Evolutionary conservation across 2,888 invertebrate species (phyloP), one percentile per base, ranked within the genome.

Genomic region (Belgica antarctica): DNA sequence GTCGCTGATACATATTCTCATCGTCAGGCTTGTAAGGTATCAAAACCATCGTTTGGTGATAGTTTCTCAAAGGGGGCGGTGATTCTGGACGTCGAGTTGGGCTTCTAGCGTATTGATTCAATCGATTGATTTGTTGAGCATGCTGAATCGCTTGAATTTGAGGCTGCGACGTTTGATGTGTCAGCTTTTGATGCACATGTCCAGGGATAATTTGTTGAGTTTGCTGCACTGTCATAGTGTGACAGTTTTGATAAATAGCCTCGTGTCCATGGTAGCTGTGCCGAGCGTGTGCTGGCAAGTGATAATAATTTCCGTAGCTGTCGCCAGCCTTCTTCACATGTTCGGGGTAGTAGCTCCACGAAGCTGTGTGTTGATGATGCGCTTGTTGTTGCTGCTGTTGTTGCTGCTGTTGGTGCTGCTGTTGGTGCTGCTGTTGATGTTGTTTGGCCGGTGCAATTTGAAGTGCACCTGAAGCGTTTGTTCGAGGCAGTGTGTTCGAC

Each of bases 41-140:
- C 72, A 88, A 84, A 52, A 85, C 83, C 78, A 88, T 84, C 1
- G 88, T 85, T 76, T 88, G 87, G 72, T 88, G 87, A 75, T 87
- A 87, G 73, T 82, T 85, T 34, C 86, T 81, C 71, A 88, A 83
- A 0, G 89, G 88, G 0, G 89, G 88, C 4, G 89, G 88, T 0
- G 88, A 88, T 77, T 87, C 86, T 0, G 88, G 87, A 19, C 88
- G 80, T 19, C 80, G 73, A 1, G 79, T 80, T 19, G 80, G 80
- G 72, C 79, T 80, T 63, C 79, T 74, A 0, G 79, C 82, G 72
- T 79, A 82, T 62, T 81, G 79, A 36, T 79, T 79, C 75, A 70
- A 57, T 24, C 61, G 70, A 57, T 61, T 70, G 17, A 61, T 61
- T 61, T 70, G 65, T 27, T 70, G 70, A 27, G 70, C 70, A 17